phyloP scores from a whole-genome alignment of 30 jellyfish, hydroid and myxozoan genomes.

The Hydractinia symbiolongicarpus region DNA sequence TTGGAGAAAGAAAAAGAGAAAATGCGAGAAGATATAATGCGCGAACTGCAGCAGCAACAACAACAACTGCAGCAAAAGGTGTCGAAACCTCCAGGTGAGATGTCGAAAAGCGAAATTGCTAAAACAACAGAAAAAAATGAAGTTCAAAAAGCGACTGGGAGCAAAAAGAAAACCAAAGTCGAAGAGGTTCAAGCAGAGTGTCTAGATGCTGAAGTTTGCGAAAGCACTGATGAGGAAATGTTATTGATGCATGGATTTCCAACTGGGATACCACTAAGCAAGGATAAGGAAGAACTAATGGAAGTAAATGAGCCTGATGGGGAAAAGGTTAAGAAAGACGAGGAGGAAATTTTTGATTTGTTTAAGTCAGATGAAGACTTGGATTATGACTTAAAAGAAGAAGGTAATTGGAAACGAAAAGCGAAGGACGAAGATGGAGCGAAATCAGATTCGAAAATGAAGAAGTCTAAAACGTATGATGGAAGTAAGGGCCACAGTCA shows the following conservation, averaged over 20 bases:
- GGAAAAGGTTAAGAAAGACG: not conserved
- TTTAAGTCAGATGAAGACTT: conserved; percentile 5
- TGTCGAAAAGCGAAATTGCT: not conserved
- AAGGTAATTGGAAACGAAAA: conserved; percentile 5
- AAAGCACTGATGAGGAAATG: not conserved
- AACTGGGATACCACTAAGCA: not conserved
- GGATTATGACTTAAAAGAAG: conserved; percentile 1
- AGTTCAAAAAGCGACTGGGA: not conserved
- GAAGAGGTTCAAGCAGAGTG: not conserved
- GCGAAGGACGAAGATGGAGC: not conserved
- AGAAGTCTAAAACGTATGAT: not conserved
- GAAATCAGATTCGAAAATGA: too few relatives aligned
- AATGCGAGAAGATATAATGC: not conserved
- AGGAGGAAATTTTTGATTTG: not conserved
- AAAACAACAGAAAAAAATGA: not conserved
- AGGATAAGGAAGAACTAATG: not conserved
- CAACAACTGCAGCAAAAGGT: not conserved
- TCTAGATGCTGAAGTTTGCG: not conserved
- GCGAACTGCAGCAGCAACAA: not conserved
- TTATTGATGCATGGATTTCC: not conserved
- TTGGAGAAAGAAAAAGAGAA: not conserved
- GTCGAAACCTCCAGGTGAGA: not conserved
- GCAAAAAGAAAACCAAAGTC: not conserved
- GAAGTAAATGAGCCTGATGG: not conserved
- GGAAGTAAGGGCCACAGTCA: not conserved